Conservation (phyloP, 2,113 vertebrate genomes). For the Cephalopholis sonnerati region DNA sequence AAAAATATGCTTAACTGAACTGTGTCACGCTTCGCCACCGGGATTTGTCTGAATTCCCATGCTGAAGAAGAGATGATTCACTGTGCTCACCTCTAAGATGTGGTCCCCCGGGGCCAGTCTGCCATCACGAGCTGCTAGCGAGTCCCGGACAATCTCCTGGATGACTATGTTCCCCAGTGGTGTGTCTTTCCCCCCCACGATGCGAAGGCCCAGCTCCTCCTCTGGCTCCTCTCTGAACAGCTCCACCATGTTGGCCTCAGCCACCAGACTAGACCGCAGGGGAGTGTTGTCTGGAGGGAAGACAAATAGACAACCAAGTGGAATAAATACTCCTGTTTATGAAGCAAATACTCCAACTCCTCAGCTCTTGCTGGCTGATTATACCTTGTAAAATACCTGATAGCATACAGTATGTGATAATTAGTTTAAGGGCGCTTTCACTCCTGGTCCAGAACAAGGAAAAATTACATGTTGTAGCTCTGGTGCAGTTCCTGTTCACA, state of each 20-base stretch:
- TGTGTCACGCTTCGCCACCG: conserved; percentile 21
- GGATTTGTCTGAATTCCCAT: not conserved
- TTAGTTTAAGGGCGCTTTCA: no score
- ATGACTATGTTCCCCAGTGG: conserved; percentile 93
- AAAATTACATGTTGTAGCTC: no score
- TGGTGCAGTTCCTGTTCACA: no score
- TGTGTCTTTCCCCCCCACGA: conserved; percentile 94
- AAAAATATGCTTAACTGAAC: not conserved
- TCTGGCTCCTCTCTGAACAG: conserved; percentile 88
- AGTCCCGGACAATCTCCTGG: conserved; percentile 90
- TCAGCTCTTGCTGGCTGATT: not conserved
- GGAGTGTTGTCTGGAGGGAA: conserved; percentile 85
- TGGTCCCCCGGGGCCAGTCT: conserved; percentile 93
- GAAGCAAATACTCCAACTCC: not conserved
- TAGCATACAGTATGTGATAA: not conserved
- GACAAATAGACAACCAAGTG: not conserved
- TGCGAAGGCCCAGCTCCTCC: conserved; percentile 90
- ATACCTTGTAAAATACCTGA: not conserved
- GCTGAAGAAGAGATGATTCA: not conserved
- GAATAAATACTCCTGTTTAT: conserved; percentile 9
- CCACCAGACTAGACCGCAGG: conserved; percentile 89
- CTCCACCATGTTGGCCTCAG: conserved; percentile 89
- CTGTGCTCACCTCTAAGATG: conserved; percentile 89
- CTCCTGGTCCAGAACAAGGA: no score
- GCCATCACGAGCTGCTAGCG: conserved; percentile 87